These are phyloP conservation scores for Oreonectes daqikongensis DNA, from an alignment of 2,797 vertebrate species.

Conservation along the genomic window DNA sequence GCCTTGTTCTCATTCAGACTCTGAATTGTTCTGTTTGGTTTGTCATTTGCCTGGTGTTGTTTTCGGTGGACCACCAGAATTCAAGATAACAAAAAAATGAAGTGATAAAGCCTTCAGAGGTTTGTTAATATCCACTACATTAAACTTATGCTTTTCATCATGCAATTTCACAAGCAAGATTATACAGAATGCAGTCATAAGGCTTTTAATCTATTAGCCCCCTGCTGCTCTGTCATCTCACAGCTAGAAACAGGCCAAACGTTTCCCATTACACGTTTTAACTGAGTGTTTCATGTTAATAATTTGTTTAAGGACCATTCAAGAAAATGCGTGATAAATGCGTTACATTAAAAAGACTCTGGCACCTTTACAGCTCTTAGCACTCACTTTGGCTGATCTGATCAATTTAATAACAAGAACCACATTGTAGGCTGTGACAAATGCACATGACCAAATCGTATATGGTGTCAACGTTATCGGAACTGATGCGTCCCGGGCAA, in stretches of 20 bases:
- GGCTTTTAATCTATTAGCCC: conserved; percentile 42
- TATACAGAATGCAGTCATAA: conserved; percentile 43
- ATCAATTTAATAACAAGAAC: background rate
- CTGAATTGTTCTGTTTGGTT: conserved; percentile 15
- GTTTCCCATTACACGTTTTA: conserved; percentile 35
- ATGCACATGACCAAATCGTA: background rate
- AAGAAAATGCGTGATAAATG: conserved; percentile 3
- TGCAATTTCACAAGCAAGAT: conserved; percentile 35
- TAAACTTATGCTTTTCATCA: conserved; percentile 28
- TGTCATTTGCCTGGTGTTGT: background rate
- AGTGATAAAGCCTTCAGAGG: conserved; percentile 19
- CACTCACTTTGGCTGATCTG: background rate
- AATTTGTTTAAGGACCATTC: conserved; percentile 23
- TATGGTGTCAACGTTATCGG: background rate
- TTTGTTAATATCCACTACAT: conserved; percentile 28
- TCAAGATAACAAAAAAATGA: conserved; percentile 17
- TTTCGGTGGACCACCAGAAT: background rate
- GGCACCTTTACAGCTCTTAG: conserved; percentile 6
- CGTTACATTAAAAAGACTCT: conserved; percentile 1
- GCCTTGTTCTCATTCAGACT: conserved; percentile 23
- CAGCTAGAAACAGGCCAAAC: conserved; percentile 9
- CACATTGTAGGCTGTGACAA: background rate
- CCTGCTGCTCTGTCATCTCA: conserved; percentile 40
- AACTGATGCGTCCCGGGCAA: too few species aligned
- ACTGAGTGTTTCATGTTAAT: conserved; percentile 28